phyloP scores from a whole-genome alignment of 2,797 vertebrate genomes.

The Alcedo atthis region DNA sequence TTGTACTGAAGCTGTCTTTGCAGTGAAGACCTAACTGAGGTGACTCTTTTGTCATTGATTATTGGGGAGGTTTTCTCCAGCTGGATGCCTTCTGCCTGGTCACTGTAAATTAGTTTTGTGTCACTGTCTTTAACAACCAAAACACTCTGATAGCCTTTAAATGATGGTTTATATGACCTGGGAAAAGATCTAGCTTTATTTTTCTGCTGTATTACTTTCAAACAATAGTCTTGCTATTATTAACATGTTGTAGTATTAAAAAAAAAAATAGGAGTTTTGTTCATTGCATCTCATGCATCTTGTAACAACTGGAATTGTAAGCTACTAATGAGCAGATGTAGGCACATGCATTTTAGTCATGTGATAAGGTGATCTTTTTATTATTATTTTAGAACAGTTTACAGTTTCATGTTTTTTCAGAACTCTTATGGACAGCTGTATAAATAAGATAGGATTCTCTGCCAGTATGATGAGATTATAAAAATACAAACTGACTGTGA shows the following conservation, averaged over 20 bases:
- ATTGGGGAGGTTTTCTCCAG: slow-evolving; percentile 27
- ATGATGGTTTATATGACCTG: slow-evolving; percentile 46
- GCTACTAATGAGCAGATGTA: neutral
- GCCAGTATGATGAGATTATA: neutral
- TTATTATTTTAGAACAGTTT: neutral
- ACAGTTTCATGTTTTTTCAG: neutral
- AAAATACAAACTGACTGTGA: neutral
- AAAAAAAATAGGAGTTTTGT: neutral
- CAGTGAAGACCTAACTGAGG: neutral
- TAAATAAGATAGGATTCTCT: slow-evolving; percentile 24
- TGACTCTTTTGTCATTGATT: slow-evolving; percentile 73
- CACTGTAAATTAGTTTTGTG: slow-evolving; percentile 42
- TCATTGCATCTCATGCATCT: neutral
- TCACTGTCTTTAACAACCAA: slow-evolving; percentile 47
- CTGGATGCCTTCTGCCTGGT: slow-evolving; percentile 51
- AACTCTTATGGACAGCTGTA: neutral
- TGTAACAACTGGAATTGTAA: neutral
- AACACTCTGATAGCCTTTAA: slow-evolving; percentile 47
- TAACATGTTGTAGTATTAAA: neutral
- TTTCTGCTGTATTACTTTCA: slow-evolving; percentile 21
- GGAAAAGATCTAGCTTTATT: slow-evolving; percentile 15
- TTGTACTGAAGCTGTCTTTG: neutral
- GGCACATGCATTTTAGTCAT: neutral
- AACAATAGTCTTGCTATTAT: slow-evolving; percentile 23
- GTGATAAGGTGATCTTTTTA: neutral